Percentiles rank a stretch among this genome's conserved stretches.
These are phyloP conservation scores for Kryptolebias marmoratus DNA, from an alignment of 2,113 vertebrate species.

Conservation along the genomic window DNA sequence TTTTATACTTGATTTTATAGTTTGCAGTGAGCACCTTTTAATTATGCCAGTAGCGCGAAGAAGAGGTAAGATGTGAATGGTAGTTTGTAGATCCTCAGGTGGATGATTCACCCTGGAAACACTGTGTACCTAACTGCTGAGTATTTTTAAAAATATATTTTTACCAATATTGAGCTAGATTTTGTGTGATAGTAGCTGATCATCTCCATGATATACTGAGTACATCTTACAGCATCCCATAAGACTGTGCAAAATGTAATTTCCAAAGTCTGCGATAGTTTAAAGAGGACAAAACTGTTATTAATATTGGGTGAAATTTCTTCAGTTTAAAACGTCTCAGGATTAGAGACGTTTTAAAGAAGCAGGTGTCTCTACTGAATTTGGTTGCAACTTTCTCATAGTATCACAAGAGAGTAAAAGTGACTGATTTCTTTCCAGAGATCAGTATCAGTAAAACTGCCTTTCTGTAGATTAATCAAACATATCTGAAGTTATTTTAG, in stretches of 20 bases:
- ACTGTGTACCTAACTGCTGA: too few species aligned
- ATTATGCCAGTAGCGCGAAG: background rate
- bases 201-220: too few species aligned
- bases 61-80: background rate
- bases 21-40: too few species aligned
- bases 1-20: too few species aligned
- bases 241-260: too few species aligned
- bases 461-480: background rate
- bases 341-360: background rate
- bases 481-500: constrained; percentile 4
- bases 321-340: background rate
- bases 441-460: background rate
- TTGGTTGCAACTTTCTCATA: background rate
- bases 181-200: too few species aligned
- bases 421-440: background rate
- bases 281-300: too few species aligned
- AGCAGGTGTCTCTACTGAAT: constrained; percentile 3
- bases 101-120: too few species aligned
- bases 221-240: too few species aligned
- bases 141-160: too few species aligned
- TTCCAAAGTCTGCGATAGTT: too few species aligned
- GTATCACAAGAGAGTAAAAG: background rate
- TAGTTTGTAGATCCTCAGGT: background rate
- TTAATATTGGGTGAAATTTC: background rate
- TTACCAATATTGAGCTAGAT: too few species aligned